phyloP scores from a whole-genome alignment of 1,140 invertebrate genomes.

The Stegodyphus dumicola region DNA sequence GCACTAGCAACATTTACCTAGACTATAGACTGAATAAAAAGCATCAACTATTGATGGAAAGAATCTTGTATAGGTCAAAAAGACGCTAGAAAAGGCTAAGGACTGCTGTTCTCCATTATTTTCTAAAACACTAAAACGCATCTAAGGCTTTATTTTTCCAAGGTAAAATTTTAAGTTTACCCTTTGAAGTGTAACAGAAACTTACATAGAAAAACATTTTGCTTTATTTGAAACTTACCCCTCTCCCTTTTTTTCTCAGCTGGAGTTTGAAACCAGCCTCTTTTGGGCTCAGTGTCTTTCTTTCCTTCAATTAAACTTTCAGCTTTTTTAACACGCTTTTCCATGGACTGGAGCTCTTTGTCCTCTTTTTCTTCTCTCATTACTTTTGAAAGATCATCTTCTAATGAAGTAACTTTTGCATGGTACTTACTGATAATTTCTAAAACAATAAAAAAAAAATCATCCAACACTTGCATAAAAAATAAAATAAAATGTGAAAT shows the following conservation, averaged over 20 bases:
- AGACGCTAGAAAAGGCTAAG: too few species aligned
- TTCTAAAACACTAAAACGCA: too few species aligned
- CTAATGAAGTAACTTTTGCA: conserved; percentile 78
- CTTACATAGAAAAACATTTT: too few species aligned
- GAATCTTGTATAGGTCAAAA: too few species aligned
- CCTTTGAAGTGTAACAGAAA: too few species aligned
- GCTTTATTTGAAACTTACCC: conserved; percentile 68
- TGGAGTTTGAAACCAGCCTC: conserved; percentile 91
- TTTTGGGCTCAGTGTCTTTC: conserved; percentile 67
- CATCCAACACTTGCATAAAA: neutral
- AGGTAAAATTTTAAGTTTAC: too few species aligned
- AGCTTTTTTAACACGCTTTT: conserved; percentile 78
- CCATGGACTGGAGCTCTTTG: conserved; percentile 82
- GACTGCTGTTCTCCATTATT: too few species aligned
- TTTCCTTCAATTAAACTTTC: conserved; percentile 66
- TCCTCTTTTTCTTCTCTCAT: conserved; percentile 87
- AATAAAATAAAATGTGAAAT: too few species aligned
- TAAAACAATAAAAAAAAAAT: conserved; percentile 64
- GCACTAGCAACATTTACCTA: too few species aligned
- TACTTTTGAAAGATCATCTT: conserved; percentile 83
- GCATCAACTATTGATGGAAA: too few species aligned
- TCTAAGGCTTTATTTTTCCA: too few species aligned
- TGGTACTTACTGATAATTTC: conserved; percentile 90
- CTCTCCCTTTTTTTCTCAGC: conserved; percentile 84
- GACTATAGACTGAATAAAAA: too few species aligned